Base-by-base conservation (phyloP, 2,888 invertebrate genomes). In the Cheilosia pagana region DNA sequence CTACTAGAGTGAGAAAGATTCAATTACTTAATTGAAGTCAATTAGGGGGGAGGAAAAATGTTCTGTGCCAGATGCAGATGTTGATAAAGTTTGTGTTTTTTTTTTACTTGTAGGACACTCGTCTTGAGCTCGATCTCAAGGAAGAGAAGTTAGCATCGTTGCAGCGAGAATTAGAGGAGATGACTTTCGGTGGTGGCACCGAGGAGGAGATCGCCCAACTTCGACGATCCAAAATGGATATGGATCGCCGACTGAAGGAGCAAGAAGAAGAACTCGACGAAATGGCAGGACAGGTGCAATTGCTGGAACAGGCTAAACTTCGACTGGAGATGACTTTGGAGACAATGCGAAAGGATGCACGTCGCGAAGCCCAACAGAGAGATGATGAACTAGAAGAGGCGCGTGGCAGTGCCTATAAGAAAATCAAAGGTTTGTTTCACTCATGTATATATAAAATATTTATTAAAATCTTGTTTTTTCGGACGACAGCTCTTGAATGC, bases 241-340 rank as follows among this genome's bases (percentile, higher is more conserved):
- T 98, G 82, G 98, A 98, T 91, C 93, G 96, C 50, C 95, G 97
- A 86, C 93, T 95, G 35, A 95, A 97, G 85, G 96, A 97, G 90
- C 96, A 96, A 92, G 98, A 98, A 90, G 98, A 99, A 90, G 99
- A 99, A 91, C 93, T 99, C 63, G 99, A 99, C 90, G 99, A 99
- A 90, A 94, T 98, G 90, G 98, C 98, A 3, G 98, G 98, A 4
- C 96, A 97, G 92, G 96, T 97, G 89, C 95, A 95, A 91, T 93
- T 98, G 88, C 92, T 99, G 89, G 98, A 98, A 91, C 98, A 98
- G 91, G 96, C 97, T 1, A 98, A 98, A 91, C 93, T 98, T 28
- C 94, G 98, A 1, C 93, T 99, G 87, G 98, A 99, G 92, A 98
- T 99, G 98, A 94, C 96, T 52, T 92, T 98, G 87, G 98, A 99